phyloP scores from a whole-genome alignment of 2,888 invertebrate genomes.

The Ennomos quercinarius region DNA sequence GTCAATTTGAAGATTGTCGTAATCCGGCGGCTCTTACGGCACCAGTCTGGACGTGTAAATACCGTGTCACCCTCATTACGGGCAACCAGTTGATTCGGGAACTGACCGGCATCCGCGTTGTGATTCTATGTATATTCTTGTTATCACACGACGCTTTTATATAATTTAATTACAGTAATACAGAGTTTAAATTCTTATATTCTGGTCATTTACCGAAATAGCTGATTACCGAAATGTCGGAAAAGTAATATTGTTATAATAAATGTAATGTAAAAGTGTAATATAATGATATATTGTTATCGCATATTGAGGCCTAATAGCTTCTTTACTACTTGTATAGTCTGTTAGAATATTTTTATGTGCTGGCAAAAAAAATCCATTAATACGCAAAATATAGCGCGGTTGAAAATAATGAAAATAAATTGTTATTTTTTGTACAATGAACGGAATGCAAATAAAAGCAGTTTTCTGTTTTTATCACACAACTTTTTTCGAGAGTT shows the following conservation, averaged over 20 bases:
- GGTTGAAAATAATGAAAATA: neutral
- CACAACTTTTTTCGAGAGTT: no score
- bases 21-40: constrained; percentile 41
- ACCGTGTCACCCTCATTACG: constrained; percentile 24
- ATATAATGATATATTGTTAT: constrained; percentile 66
- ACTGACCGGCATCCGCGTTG: constrained; percentile 28
- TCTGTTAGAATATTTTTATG: constrained; percentile 45
- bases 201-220: constrained; percentile 20
- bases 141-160: constrained; percentile 22
- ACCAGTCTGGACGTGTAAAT: constrained; percentile 39
- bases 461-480: no score
- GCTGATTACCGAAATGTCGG: constrained; percentile 29
- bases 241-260: constrained; percentile 35
- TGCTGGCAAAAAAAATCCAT: constrained; percentile 21
- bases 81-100: constrained; percentile 8
- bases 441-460: no score
- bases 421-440: neutral
- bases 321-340: constrained; percentile 47
- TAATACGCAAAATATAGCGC: neutral
- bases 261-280: constrained; percentile 53
- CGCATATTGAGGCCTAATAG: constrained; percentile 63
- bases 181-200: constrained; percentile 10
- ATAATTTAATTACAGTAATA: constrained; percentile 26
- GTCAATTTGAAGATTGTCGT: constrained; percentile 54
- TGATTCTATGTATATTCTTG: constrained; percentile 39